phyloP scores from a whole-genome alignment of 2,797 vertebrate genomes.

The Fundulus diaphanus region DNA sequence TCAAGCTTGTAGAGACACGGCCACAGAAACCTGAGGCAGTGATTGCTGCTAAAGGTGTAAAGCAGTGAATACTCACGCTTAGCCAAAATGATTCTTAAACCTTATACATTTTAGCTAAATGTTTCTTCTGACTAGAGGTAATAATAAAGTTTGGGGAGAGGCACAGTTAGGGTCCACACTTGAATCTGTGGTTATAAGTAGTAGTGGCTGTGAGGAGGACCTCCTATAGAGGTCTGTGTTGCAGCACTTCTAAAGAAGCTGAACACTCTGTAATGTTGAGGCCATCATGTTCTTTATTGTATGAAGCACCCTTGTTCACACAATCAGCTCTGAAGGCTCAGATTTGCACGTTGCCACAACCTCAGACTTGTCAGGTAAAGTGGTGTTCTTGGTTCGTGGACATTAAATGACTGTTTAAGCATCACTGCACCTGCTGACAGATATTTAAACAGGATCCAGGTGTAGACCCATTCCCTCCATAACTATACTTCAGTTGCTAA shows the following conservation, averaged over 20 bases:
- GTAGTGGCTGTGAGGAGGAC: background rate
- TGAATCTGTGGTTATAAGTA: too few species aligned
- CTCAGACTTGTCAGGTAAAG: background rate
- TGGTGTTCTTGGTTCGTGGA: background rate
- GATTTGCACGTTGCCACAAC: too few species aligned
- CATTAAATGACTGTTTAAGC: background rate
- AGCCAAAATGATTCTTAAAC: too few species aligned
- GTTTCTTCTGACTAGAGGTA: background rate
- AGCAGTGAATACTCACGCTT: background rate
- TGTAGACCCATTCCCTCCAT: too few species aligned
- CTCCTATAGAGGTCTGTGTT: background rate
- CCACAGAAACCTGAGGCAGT: too few species aligned
- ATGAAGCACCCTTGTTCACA: background rate
- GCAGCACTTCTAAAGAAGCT: background rate
- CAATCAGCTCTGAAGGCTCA: background rate
- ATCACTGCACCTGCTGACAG: too few species aligned
- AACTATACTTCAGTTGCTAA: too few species aligned
- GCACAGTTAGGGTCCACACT: too few species aligned
- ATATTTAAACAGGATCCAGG: too few species aligned
- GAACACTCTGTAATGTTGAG: background rate
- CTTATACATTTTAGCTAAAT: background rate
- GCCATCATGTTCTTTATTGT: background rate
- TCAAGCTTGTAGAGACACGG: background rate
- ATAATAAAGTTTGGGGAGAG: too few species aligned
- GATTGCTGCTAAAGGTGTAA: background rate